Percentiles rank a stretch among this genome's conserved stretches.
Conservation (phyloP, 2,113 vertebrate genomes). For the Hippoglossus stenolepis region DNA sequence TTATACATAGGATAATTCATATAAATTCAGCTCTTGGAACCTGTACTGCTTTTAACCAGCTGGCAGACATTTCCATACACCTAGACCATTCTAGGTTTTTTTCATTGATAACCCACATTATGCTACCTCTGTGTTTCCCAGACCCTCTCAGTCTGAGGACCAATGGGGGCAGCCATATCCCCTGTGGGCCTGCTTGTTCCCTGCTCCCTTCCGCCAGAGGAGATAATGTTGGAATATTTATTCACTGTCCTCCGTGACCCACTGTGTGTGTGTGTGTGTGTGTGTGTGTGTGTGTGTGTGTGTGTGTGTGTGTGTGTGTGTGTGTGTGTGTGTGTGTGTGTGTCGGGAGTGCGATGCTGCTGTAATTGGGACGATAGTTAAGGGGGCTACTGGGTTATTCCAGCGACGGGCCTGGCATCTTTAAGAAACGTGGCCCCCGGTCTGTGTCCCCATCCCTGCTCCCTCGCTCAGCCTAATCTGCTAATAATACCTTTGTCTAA, state of each 20-base stretch:
- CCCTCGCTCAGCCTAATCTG: constrained; percentile 81
- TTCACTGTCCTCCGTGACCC: constrained; percentile 88
- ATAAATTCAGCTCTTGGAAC: not conserved
- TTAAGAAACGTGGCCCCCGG: constrained; percentile 62
- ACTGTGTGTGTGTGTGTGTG: constrained; percentile 32
- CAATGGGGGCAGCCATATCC: constrained; percentile 37
- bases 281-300: constrained; percentile 12
- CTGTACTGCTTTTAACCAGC: not conserved
- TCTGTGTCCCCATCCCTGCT: constrained; percentile 54
- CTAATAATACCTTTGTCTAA: constrained; percentile 88
- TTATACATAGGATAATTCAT: no score
- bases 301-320: constrained; percentile 38
- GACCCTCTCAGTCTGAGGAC: constrained; percentile 84
- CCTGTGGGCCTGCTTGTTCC: constrained; percentile 57
- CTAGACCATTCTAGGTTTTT: not conserved
- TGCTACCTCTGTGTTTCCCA: constrained; percentile 63
- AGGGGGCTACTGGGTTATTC: constrained; percentile 78
- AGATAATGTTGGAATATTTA: constrained; percentile 92
- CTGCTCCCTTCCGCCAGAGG: constrained; percentile 75
- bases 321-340: constrained; percentile 13
- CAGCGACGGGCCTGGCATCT: constrained; percentile 73
- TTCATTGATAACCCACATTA: constrained; percentile 49
- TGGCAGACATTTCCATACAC: not conserved
- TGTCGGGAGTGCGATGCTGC: constrained; percentile 68
- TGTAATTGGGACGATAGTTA: constrained; percentile 86